A percentile compares a stretch with the other conserved stretches of the same genome.
Evolutionary conservation across 1,140 invertebrate genomes (phyloP).

Genomic region (Drosophila tani): DNA sequence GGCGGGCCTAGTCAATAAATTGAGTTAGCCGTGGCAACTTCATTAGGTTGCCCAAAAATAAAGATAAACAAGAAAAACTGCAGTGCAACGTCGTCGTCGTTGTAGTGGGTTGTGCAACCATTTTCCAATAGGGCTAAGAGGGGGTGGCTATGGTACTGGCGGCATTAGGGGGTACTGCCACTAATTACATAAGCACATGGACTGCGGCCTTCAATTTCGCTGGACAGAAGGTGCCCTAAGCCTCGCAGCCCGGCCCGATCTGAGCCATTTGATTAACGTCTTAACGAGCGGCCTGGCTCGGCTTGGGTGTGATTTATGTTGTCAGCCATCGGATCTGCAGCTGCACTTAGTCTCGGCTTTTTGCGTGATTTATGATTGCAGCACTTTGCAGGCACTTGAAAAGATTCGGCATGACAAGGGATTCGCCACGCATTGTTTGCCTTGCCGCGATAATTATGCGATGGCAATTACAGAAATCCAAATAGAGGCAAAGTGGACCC

Average conservation of each 20-base stretch:
- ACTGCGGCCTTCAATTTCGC: conserved; percentile 65
- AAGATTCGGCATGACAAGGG: conserved; percentile 71
- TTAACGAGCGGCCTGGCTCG: conserved; percentile 59
- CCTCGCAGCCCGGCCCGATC: conserved; percentile 25
- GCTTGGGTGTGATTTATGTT: conserved; percentile 74
- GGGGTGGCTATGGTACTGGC: background rate
- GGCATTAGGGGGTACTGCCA: conserved; percentile 39
- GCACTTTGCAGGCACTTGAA: conserved; percentile 44
- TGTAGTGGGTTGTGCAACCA: conserved; percentile 55
- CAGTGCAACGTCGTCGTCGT: conserved; percentile 1
- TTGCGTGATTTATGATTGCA: conserved; percentile 78
- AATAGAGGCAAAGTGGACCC: conserved; percentile 17
- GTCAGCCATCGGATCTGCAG: conserved; percentile 53
- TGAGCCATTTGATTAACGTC: conserved; percentile 78
- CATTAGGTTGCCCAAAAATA: conserved; percentile 72
- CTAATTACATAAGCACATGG: conserved; percentile 78
- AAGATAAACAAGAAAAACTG: conserved; percentile 48
- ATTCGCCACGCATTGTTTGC: conserved; percentile 74
- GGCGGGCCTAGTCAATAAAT: conserved; percentile 72
- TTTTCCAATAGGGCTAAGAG: conserved; percentile 35
- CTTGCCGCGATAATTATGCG: conserved; percentile 52
- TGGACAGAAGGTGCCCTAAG: conserved; percentile 58
- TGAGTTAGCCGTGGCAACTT: conserved; percentile 66
- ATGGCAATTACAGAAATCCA: conserved; percentile 29
- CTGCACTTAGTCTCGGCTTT: conserved; percentile 53